These are phyloP conservation scores for Taphrorychus bicolor DNA, from an alignment of 2,888 invertebrate genomes.

Conservation along the genomic window DNA sequence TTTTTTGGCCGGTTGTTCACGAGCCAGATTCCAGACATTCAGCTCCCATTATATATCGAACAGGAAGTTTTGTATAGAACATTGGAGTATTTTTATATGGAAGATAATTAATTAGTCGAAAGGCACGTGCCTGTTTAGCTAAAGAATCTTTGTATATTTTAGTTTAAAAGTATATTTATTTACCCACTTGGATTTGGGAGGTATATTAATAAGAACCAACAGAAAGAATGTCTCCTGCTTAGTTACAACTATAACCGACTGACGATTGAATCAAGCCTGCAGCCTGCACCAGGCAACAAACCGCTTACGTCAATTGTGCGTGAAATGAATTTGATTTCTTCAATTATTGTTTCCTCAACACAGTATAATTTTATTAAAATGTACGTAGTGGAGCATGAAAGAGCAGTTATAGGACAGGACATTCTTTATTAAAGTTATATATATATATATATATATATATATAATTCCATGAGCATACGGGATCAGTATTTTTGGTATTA, in stretches of 20 bases:
- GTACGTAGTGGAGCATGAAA: background rate
- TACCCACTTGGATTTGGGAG: background rate
- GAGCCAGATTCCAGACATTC: constrained; percentile 23
- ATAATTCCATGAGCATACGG: too few species aligned
- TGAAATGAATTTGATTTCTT: constrained; percentile 10
- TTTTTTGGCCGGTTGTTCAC: background rate
- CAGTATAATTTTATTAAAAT: constrained; percentile 1
- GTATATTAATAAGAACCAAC: too few species aligned
- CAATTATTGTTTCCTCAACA: constrained; percentile 3
- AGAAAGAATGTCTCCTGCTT: background rate
- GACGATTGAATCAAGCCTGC: constrained; percentile 3
- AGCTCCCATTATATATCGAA: constrained; percentile 7
- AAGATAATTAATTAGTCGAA: background rate
- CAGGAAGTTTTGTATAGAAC: constrained; percentile 13
- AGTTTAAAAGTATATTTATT: background rate
- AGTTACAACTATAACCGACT: too few species aligned
- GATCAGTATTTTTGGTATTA: too few species aligned
- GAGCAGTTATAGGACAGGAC: background rate
- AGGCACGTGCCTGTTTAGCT: background rate
- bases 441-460: too few species aligned
- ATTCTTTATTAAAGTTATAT: too few species aligned
- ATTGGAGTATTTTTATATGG: background rate
- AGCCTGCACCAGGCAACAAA: constrained; percentile 16
- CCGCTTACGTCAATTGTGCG: constrained; percentile 10
- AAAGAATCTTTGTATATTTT: background rate